A percentile compares a stretch with the other conserved stretches of the same genome.
Evolutionary conservation across 1,140 invertebrate species (phyloP).

Genomic region (Colletes latitarsis): DNA sequence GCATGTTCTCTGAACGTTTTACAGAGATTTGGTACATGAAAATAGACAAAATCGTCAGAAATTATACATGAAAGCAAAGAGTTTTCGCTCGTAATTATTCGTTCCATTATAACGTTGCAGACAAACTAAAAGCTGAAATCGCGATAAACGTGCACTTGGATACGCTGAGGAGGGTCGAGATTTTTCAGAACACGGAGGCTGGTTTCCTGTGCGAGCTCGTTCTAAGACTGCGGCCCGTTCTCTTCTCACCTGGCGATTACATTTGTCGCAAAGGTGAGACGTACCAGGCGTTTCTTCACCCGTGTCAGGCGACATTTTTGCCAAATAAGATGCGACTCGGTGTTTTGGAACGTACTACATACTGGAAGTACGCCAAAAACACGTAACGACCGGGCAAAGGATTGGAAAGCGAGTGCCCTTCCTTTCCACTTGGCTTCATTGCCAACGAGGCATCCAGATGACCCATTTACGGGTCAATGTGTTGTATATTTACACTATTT

Average conservation of each 20-base stretch:
- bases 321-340: constrained; percentile 12
- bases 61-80: too few species aligned
- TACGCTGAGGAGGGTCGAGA: constrained; percentile 98
- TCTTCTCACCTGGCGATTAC: constrained; percentile 99
- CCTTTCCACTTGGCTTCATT: constrained; percentile 27
- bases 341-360: constrained; percentile 45
- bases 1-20: too few species aligned
- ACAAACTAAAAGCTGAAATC: constrained; percentile 99
- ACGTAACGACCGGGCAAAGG: constrained; percentile 32
- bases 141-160: constrained; percentile 99
- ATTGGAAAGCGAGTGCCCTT: constrained; percentile 63
- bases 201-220: constrained; percentile 99
- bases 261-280: constrained; percentile 97
- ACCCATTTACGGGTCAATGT: not conserved
- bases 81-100: not conserved
- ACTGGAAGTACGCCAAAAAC: constrained; percentile 68
- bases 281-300: not conserved
- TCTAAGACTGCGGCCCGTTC: constrained; percentile 94
- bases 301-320: constrained; percentile 4
- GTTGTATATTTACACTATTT: too few species aligned
- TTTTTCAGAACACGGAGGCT: constrained; percentile 99
- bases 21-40: too few species aligned
- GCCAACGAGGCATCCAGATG: constrained; percentile 19
- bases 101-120: constrained; percentile 78
- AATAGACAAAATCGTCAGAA: too few species aligned